A percentile compares a stretch with the other conserved stretches of the same genome.
These are phyloP conservation scores for Phrynosoma platyrhinos DNA, from an alignment of 2,113 vertebrate species.

Conservation along the genomic window DNA sequence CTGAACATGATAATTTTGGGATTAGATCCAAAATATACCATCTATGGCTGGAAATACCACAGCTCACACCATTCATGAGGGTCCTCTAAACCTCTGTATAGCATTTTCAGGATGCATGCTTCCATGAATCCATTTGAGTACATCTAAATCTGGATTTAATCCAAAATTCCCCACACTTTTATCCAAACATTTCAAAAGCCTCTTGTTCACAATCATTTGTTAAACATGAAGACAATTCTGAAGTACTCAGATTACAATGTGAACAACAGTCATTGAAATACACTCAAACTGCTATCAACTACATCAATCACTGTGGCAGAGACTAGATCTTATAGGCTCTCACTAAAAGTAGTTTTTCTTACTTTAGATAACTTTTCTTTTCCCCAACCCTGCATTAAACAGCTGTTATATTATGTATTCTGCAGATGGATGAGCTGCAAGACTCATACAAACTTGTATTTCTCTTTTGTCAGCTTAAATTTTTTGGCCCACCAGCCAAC, in stretches of 20 bases:
- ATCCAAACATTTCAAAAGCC: not conserved
- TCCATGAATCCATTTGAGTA: not conserved
- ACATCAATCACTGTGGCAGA: slow-evolving; percentile 12
- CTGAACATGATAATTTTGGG: no score
- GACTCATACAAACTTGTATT: slow-evolving; percentile 33
- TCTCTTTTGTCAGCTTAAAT: slow-evolving; percentile 38
- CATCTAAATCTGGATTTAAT: not conserved
- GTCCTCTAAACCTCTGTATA: not conserved
- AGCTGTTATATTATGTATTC: slow-evolving; percentile 37
- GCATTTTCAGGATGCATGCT: not conserved
- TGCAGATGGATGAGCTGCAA: slow-evolving; percentile 31
- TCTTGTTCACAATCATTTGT: not conserved
- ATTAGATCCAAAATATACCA: not conserved
- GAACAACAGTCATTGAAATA: not conserved
- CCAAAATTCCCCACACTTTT: not conserved
- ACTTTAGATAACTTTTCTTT: slow-evolving; percentile 17
- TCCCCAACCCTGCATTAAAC: slow-evolving; percentile 21
- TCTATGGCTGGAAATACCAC: not conserved
- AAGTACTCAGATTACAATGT: not conserved
- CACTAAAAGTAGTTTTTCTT: slow-evolving; percentile 8
- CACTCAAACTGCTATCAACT: slow-evolving; percentile 1
- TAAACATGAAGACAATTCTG: not conserved
- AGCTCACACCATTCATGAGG: not conserved
- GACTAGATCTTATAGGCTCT: not conserved
- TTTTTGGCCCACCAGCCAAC: slow-evolving; percentile 39